Conservation (phyloP, 2,888 invertebrate species). For the Caenorhabditis virilis region DNA sequence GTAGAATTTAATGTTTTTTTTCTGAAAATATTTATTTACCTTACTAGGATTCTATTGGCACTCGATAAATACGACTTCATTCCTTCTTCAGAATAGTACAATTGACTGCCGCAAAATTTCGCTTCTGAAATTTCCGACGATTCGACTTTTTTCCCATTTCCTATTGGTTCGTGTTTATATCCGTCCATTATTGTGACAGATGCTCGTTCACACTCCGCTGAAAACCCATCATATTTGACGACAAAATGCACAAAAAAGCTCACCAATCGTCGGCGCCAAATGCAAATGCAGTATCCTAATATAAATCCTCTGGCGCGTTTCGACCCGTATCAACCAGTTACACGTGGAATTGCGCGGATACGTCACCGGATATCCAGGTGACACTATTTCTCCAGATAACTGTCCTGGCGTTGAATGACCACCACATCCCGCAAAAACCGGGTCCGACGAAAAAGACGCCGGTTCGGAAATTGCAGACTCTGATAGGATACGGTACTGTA, state of each 20-base stretch:
- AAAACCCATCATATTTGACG: conserved; percentile 7
- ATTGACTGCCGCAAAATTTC: conserved; percentile 70
- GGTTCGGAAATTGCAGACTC: conserved; percentile 58
- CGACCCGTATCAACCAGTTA: conserved; percentile 71
- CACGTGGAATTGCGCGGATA: conserved; percentile 70
- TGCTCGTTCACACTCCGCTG: conserved; percentile 70
- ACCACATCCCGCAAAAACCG: conserved; percentile 33
- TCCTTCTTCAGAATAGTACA: conserved; percentile 70
- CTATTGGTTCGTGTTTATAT: conserved; percentile 56
- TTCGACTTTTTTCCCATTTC: conserved; percentile 23
- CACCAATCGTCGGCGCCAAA: conserved; percentile 63
- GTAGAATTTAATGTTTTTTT: neutral
- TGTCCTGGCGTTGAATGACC: conserved; percentile 37
- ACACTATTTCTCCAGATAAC: conserved; percentile 68
- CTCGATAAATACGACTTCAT: conserved; percentile 70
- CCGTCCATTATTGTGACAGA: conserved; percentile 71
- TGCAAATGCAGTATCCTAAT: conserved; percentile 70
- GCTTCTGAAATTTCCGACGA: conserved; percentile 31
- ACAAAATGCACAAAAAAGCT: neutral
- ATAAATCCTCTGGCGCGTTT: conserved; percentile 69
- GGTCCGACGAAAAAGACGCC: conserved; percentile 23
- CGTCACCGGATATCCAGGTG: conserved; percentile 70
- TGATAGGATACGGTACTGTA: conserved; percentile 56
- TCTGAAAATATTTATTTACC: conserved; percentile 22
- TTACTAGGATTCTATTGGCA: conserved; percentile 69